Conservation (phyloP, 2,888 invertebrate species). For the Chrysolina americana region DNA sequence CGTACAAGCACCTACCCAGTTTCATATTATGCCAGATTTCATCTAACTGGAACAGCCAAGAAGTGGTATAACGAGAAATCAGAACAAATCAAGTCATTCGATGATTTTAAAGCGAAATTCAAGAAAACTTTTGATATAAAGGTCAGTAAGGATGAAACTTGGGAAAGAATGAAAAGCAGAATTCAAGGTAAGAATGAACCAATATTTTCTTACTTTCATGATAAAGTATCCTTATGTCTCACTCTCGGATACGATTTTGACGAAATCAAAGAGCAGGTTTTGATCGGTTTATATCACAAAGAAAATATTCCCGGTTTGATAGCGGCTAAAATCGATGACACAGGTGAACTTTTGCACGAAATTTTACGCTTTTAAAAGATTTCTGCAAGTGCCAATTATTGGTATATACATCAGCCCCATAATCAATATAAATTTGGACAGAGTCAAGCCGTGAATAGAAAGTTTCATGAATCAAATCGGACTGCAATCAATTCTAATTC, state of each 20-base stretch:
- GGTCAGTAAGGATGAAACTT: background rate
- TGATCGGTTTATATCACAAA: background rate
- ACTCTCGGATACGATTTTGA: background rate
- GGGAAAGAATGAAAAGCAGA: constrained; percentile 19
- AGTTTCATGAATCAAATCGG: no score
- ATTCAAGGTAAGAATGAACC: constrained; percentile 21
- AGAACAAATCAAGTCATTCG: background rate
- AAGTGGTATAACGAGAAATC: background rate
- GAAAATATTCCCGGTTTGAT: background rate
- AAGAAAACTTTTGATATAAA: background rate
- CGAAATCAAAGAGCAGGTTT: background rate
- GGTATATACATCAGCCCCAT: no score
- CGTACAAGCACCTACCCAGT: background rate
- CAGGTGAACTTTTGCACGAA: background rate
- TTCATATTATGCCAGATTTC: background rate
- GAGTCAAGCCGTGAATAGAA: background rate
- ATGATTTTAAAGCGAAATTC: background rate
- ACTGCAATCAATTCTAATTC: no score
- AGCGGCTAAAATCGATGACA: background rate
- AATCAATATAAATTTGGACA: no score
- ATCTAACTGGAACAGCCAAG: background rate
- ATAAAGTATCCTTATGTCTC: background rate
- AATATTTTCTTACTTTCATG: constrained; percentile 10
- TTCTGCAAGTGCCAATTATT: no score
- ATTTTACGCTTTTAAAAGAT: background rate